A percentile compares a stretch with the other conserved stretches of the same genome.
These are phyloP conservation scores for Mesochorus sp. DNA, from an alignment of 2,888 invertebrate species.

Conservation along the genomic window DNA sequence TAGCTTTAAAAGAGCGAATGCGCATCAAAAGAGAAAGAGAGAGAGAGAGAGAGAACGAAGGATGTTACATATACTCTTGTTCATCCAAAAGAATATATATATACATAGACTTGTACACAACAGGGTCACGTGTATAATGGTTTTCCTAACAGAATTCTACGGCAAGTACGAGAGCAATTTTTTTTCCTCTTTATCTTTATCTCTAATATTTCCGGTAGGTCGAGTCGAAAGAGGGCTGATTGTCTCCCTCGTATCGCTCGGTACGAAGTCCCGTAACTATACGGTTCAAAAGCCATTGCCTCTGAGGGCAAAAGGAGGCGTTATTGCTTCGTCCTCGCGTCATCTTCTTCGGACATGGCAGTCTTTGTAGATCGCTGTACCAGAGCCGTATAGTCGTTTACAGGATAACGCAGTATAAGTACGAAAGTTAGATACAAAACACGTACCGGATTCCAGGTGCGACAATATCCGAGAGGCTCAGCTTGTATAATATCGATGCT, in stretches of 20 bases:
- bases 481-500: slow-evolving; percentile 17
- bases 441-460: slow-evolving; percentile 37
- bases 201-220: slow-evolving; percentile 64
- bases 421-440: not conserved
- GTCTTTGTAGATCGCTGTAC: not conserved
- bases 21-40: not conserved
- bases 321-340: slow-evolving; percentile 64
- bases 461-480: slow-evolving; percentile 30
- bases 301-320: slow-evolving; percentile 62
- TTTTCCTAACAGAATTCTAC: not conserved
- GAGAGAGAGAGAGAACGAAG: not conserved
- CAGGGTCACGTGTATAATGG: not conserved
- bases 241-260: slow-evolving; percentile 67
- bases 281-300: slow-evolving; percentile 70
- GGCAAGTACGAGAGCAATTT: not conserved
- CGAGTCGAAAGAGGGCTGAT: slow-evolving; percentile 58
- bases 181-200: slow-evolving; percentile 14
- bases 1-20: not conserved
- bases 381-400: slow-evolving; percentile 6
- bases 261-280: slow-evolving; percentile 67
- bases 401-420: slow-evolving; percentile 19
- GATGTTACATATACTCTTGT: not conserved
- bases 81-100: not conserved
- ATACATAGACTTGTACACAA: not conserved
- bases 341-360: not conserved